Percentiles rank a stretch among this genome's conserved stretches.
Evolutionary conservation across 2,888 invertebrate species (phyloP).

Genomic region (Apodemia zela): DNA sequence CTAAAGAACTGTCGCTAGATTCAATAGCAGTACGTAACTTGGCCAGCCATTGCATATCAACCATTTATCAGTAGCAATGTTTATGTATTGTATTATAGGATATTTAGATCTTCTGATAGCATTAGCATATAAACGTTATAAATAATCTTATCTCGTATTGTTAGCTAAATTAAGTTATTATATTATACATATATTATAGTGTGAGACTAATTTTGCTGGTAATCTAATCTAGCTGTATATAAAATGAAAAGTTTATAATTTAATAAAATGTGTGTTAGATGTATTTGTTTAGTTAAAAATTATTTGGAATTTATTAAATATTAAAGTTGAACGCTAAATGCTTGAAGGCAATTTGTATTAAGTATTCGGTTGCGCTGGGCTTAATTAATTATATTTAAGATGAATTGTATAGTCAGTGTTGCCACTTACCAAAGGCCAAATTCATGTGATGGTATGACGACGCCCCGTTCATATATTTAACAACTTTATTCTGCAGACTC

Average conservation of each 20-base stretch:
- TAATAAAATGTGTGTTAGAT: slow-evolving; percentile 25
- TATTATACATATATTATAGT: slow-evolving; percentile 35
- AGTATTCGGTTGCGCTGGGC: neutral
- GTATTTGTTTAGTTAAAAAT: slow-evolving; percentile 19
- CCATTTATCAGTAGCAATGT: slow-evolving; percentile 33
- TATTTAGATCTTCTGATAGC: slow-evolving; percentile 63
- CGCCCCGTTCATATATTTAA: neutral
- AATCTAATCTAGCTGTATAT: slow-evolving; percentile 33
- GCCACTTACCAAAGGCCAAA: neutral
- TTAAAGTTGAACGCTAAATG: neutral
- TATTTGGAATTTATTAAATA: slow-evolving; percentile 13
- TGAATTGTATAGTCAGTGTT: neutral
- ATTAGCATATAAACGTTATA: slow-evolving; percentile 59
- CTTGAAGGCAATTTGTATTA: slow-evolving; percentile 6
- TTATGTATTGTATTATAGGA: slow-evolving; percentile 46
- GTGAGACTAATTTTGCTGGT: slow-evolving; percentile 33
- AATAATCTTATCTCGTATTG: slow-evolving; percentile 64
- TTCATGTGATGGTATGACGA: neutral
- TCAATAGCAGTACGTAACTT: neutral
- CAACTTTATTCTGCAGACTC: neutral
- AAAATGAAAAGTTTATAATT: slow-evolving; percentile 28
- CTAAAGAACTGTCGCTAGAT: neutral
- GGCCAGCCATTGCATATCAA: slow-evolving; percentile 24
- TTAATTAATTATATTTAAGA: neutral
- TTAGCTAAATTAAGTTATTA: slow-evolving; percentile 63